Conservation (phyloP, 2,113 vertebrate species). For the Aythya baeri region DNA sequence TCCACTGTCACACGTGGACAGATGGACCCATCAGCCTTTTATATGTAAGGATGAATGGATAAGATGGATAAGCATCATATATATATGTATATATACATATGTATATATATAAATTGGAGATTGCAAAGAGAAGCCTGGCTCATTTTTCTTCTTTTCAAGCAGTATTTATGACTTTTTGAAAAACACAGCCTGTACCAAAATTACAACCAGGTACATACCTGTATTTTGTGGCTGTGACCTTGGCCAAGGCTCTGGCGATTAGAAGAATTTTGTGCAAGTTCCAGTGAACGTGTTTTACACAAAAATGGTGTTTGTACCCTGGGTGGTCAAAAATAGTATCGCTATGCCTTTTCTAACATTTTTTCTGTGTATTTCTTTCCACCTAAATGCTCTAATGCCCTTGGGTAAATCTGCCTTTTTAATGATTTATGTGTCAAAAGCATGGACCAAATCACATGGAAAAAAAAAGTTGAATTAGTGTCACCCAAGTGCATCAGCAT, state of each 20-base stretch:
- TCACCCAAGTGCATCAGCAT: constrained; percentile 68
- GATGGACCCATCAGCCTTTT: neutral
- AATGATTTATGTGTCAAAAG: constrained; percentile 46
- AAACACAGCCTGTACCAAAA: neutral
- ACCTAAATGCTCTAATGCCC: constrained; percentile 54
- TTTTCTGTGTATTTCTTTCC: constrained; percentile 45
- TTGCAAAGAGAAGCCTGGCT: neutral
- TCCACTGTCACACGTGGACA: neutral
- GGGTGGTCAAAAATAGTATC: constrained; percentile 52
- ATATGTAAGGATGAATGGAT: neutral
- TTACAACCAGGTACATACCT: neutral
- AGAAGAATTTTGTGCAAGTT: neutral
- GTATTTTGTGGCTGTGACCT: neutral
- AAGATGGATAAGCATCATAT: neutral
- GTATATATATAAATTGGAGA: neutral
- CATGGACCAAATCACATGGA: constrained; percentile 56
- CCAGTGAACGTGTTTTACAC: neutral
- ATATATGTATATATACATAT: too few species aligned
- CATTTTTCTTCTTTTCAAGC: neutral
- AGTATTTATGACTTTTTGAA: neutral
- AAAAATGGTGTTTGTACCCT: constrained; percentile 7
- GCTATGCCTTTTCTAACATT: constrained; percentile 12
- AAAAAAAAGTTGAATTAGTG: constrained; percentile 59
- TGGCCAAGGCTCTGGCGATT: neutral
- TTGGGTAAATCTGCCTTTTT: constrained; percentile 49